Evolutionary conservation across 2,888 invertebrate genomes (phyloP), one percentile per base, ranked within the genome.

Genomic region (Dolomedes plantarius): DNA sequence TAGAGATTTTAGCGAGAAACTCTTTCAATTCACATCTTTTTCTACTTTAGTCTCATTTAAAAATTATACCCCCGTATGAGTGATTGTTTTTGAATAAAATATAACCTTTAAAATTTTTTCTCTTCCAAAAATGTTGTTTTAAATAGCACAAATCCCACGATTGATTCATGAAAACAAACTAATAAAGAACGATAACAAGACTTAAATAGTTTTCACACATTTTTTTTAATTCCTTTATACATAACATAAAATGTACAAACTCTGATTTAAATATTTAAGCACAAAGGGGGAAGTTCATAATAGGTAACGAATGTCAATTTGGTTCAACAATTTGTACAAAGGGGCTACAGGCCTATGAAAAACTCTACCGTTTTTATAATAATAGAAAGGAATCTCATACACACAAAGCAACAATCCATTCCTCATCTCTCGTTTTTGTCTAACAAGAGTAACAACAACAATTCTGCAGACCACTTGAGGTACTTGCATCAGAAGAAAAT

Each of bases 181-280:
- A n/a, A n/a, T n/a, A n/a, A n/a, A n/a, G n/a, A n/a, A n/a, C n/a
- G n/a, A n/a, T n/a, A 36, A 5, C 9, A 9, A 36, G 36, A 9
- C 9, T 7, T 16, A 46, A 6, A 6, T 46, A 56, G 23, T 56
- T 56, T 46, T 11, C 56, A 56, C 56, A 23, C 23, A 56, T 28
- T 71, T 83, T 77, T 83, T 83, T 77, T 83, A 72, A 64, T 83
- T 62, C 56, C 36, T 77, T 65, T 77, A 41, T 68, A 81, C 77
- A 83, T 46, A 83, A 83, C 76, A 76, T 28, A 82, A 75, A 76
- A 56, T 50, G 69, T 71, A 75, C 76, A 82, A 82, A 76, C 46
- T 74, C 46, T 62, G 62, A 46, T 76, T 31, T 50, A 72, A 65
- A 32, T 19, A 39, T 23, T 80, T 31, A 29, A 23, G 62, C 71